A percentile compares a stretch with the other conserved stretches of the same genome.
Evolutionary conservation across 1,140 invertebrate genomes (phyloP).

Genomic region (Drosophila aff.): DNA sequence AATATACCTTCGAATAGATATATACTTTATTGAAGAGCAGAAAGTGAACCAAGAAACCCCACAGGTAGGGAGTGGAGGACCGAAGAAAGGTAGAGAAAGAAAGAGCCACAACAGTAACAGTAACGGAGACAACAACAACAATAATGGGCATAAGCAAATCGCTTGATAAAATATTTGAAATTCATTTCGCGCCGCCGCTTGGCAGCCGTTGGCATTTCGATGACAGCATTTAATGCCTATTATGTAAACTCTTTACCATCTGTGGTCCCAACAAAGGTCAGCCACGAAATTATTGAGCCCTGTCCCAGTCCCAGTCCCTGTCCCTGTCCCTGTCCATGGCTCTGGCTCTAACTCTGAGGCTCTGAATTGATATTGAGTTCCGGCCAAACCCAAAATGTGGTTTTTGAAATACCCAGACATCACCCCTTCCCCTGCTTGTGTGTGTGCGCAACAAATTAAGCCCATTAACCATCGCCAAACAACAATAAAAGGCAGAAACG

Average conservation of each 20-base stretch:
- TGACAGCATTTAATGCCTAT: constrained; percentile 77
- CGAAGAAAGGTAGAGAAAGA: constrained; percentile 4
- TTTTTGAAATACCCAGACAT: constrained; percentile 42
- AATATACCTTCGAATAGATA: neutral
- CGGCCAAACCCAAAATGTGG: constrained; percentile 53
- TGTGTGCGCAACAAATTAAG: constrained; percentile 55
- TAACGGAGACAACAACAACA: constrained; percentile 6
- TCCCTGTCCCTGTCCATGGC: neutral
- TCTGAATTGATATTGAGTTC: constrained; percentile 52
- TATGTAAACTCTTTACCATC: constrained; percentile 63
- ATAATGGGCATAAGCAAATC: constrained; percentile 53
- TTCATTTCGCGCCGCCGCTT: constrained; percentile 68
- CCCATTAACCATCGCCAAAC: constrained; percentile 45
- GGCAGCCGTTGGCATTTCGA: constrained; percentile 67
- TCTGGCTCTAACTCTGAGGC: neutral
- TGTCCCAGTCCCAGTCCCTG: constrained; percentile 1
- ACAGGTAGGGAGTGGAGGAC: constrained; percentile 3
- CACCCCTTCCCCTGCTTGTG: neutral
- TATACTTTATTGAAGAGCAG: neutral
- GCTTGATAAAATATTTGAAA: constrained; percentile 74
- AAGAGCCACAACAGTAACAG: constrained; percentile 13
- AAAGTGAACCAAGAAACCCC: constrained; percentile 5
- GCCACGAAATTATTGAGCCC: constrained; percentile 37
- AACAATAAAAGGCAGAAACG: constrained; percentile 7
- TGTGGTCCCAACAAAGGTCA: constrained; percentile 48